These are phyloP conservation scores for Anarhynchus alexandrinus DNA, from an alignment of 2,113 vertebrate genomes.

Conservation along the genomic window DNA sequence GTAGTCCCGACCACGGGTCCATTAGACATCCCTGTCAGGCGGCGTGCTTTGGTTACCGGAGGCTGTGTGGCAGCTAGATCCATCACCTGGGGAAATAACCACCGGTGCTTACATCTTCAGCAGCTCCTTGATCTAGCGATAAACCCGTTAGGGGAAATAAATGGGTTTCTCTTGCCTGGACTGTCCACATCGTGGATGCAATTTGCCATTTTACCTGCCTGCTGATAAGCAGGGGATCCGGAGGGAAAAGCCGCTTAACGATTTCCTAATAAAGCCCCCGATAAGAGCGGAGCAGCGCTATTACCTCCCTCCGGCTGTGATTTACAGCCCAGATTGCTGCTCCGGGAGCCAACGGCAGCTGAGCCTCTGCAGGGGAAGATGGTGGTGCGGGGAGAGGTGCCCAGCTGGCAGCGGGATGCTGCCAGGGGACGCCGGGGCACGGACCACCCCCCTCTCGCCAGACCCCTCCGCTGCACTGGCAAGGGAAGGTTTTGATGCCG, in stretches of 20 bases:
- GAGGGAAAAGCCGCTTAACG: not conserved
- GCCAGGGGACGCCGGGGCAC: not conserved
- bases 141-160: slow-evolving; percentile 55
- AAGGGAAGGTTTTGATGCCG: not conserved
- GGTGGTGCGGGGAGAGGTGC: not conserved
- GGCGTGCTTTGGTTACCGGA: not conserved
- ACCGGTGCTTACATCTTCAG: slow-evolving; percentile 38
- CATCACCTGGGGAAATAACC: slow-evolving; percentile 46
- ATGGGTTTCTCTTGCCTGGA: slow-evolving; percentile 17
- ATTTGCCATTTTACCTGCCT: not conserved
- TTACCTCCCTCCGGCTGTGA: not conserved
- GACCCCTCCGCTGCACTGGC: not conserved
- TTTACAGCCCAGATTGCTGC: not conserved
- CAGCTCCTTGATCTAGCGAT: slow-evolving; percentile 25
- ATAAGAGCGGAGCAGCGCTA: not conserved
- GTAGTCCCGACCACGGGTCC: not conserved
- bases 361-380: not conserved
- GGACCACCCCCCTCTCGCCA: not conserved
- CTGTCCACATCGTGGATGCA: not conserved
- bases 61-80: slow-evolving; percentile 33
- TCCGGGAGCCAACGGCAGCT: not conserved
- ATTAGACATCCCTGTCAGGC: not conserved
- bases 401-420: not conserved
- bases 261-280: not conserved
- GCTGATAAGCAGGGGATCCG: not conserved